Conservation (phyloP, 2,888 invertebrate species). For the Ischnura elegans region DNA sequence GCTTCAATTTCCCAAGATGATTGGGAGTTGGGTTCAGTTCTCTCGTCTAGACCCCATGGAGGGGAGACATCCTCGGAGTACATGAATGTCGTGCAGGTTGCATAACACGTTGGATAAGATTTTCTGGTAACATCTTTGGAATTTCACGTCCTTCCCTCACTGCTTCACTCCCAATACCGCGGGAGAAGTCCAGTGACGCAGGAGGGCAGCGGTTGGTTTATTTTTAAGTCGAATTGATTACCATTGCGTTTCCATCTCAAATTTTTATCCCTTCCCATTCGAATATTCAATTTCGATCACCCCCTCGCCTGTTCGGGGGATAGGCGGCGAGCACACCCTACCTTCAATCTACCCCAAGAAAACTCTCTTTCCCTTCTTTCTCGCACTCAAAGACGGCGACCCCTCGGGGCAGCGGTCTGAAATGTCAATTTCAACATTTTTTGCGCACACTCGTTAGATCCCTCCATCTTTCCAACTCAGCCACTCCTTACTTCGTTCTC, state of each 20-base stretch:
- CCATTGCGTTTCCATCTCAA: constrained; percentile 20
- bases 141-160: neutral
- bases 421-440: constrained; percentile 15
- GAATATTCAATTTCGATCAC: constrained; percentile 24
- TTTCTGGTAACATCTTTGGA: neutral
- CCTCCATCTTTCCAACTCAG: neutral
- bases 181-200: neutral
- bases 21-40: neutral
- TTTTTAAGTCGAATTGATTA: constrained; percentile 34
- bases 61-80: neutral
- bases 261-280: constrained; percentile 48
- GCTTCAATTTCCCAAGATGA: neutral
- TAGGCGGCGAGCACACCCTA: neutral
- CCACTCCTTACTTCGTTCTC: neutral
- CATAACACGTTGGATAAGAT: neutral
- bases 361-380: neutral
- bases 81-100: neutral
- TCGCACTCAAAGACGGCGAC: neutral
- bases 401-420: neutral
- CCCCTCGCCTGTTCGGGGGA: neutral
- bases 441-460: neutral
- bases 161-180: no score
- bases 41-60: neutral
- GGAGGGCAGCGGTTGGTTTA: neutral
- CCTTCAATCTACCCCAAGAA: neutral